phyloP scores from a whole-genome alignment of 2,113 vertebrate genomes.

The Bambusicola thoracicus region DNA sequence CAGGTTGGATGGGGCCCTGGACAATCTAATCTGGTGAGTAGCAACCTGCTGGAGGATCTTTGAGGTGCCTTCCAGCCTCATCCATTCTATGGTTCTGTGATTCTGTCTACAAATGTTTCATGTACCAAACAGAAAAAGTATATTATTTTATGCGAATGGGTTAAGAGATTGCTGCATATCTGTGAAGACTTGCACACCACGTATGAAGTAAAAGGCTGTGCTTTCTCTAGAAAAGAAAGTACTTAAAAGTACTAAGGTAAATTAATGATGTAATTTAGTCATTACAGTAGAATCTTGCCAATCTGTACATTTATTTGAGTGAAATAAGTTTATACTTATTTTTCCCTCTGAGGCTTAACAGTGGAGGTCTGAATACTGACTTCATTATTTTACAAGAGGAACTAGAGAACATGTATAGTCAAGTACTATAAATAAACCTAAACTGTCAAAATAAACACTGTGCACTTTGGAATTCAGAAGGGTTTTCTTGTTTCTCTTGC shows the following conservation, averaged over 20 bases:
- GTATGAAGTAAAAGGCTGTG: not conserved
- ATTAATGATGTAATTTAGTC: conserved; percentile 31
- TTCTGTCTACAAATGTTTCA: not conserved
- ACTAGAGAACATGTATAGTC: conserved; percentile 23
- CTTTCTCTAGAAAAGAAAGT: not conserved
- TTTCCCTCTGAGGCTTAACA: conserved; percentile 39
- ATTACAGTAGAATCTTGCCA: conserved; percentile 35
- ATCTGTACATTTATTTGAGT: conserved; percentile 23
- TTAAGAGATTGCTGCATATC: not conserved
- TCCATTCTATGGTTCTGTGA: no score
- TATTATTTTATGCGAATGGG: not conserved
- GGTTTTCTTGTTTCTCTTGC: conserved; percentile 9
- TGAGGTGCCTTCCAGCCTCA: no score
- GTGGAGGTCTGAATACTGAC: not conserved
- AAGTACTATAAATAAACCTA: conserved; percentile 52
- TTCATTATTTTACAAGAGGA: not conserved
- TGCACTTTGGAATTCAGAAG: not conserved
- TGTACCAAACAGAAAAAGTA: not conserved
- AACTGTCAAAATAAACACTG: conserved; percentile 45
- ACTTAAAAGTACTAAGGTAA: conserved; percentile 21
- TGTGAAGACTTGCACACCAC: not conserved
- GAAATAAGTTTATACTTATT: conserved; percentile 28
- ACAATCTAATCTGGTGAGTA: no score
- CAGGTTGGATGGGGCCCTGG: no score
- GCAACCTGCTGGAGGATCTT: no score